Evolutionary conservation across 2,797 vertebrate species (phyloP).

Genomic region (Crenuchus spilurus): DNA sequence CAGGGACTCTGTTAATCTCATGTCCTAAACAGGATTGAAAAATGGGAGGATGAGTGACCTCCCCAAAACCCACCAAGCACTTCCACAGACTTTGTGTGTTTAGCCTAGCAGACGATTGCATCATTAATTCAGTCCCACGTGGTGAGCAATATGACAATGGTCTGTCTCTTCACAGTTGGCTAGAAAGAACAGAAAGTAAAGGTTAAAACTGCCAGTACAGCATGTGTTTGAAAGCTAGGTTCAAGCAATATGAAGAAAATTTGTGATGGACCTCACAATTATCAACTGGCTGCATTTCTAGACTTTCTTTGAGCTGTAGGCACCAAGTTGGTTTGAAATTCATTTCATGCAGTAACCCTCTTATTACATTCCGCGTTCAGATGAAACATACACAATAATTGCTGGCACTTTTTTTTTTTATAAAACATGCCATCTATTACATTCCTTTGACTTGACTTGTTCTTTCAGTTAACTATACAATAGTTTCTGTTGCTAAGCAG

Average conservation of each 20-base stretch:
- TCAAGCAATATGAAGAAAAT: neutral
- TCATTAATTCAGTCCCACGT: neutral
- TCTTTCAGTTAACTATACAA: neutral
- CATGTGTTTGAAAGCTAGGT: neutral
- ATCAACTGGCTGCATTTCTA: neutral
- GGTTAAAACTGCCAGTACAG: neutral
- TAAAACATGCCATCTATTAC: neutral
- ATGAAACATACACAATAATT: too few relatives aligned
- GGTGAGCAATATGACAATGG: neutral
- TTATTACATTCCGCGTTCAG: too few relatives aligned
- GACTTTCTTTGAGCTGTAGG: neutral
- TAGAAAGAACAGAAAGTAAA: neutral
- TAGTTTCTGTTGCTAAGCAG: neutral
- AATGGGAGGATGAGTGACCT: neutral
- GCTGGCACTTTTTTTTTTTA: neutral
- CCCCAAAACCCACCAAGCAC: neutral
- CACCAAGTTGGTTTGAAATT: neutral
- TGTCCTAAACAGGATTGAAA: neutral
- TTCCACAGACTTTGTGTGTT: neutral
- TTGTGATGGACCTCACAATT: neutral
- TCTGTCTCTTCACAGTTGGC: neutral
- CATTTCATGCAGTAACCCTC: too few relatives aligned
- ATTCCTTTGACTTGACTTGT: neutral
- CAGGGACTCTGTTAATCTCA: neutral
- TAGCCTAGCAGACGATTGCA: neutral